Percentiles rank a stretch among this genome's conserved stretches.
These are phyloP conservation scores for Drosophila dives DNA, from an alignment of 2,888 invertebrate genomes.

Conservation along the genomic window DNA sequence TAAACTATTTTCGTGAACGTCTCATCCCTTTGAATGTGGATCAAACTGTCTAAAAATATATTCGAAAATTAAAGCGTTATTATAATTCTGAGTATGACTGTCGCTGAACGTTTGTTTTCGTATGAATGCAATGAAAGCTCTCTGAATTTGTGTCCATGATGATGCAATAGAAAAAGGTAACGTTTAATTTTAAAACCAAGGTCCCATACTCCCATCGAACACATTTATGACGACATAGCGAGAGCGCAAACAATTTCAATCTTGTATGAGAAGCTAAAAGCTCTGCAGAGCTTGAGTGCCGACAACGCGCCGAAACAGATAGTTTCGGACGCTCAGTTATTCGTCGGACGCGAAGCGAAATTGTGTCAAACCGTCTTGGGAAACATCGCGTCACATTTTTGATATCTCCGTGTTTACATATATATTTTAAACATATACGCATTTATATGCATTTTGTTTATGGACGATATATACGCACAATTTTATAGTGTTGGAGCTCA, in stretches of 20 bases:
- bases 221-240: slow-evolving; percentile 23
- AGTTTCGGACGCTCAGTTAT: slow-evolving; percentile 29
- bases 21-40: not conserved
- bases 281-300: slow-evolving; percentile 18
- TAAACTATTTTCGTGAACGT: slow-evolving; percentile 18
- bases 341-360: slow-evolving; percentile 15
- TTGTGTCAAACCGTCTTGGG: slow-evolving; percentile 4
- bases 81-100: not conserved
- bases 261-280: slow-evolving; percentile 7
- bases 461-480: slow-evolving; percentile 7
- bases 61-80: not conserved
- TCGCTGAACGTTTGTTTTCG: not conserved
- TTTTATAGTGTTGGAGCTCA: not conserved
- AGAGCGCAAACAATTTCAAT: not conserved
- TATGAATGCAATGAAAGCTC: slow-evolving; percentile 7
- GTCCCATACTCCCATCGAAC: not conserved
- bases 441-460: slow-evolving; percentile 29
- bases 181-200: not conserved
- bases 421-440: slow-evolving; percentile 24
- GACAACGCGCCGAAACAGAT: slow-evolving; percentile 16
- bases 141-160: not conserved
- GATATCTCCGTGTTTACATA: slow-evolving; percentile 6
- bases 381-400: slow-evolving; percentile 22
- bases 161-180: not conserved
- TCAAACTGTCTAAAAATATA: not conserved